phyloP scores from a whole-genome alignment of 2,113 vertebrate species.

The Rattus norvegicus region DNA sequence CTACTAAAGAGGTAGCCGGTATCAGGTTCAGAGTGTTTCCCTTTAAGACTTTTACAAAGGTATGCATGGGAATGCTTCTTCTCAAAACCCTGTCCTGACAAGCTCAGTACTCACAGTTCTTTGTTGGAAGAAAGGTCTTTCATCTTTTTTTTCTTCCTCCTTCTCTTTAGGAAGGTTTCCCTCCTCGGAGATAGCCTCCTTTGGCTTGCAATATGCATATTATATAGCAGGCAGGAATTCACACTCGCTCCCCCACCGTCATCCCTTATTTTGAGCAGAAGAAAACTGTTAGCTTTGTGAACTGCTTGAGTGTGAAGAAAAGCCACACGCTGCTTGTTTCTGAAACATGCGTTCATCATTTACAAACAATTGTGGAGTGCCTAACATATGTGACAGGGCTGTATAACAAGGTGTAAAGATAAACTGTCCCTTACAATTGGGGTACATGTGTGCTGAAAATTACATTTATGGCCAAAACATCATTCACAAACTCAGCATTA shows the following conservation, averaged over 20 bases:
- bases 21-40: slow-evolving; percentile 66
- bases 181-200: slow-evolving; percentile 63
- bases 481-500: background rate
- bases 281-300: slow-evolving; percentile 29
- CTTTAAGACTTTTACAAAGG: slow-evolving; percentile 74
- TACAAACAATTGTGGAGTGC: background rate
- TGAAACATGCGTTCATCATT: background rate
- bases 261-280: slow-evolving; percentile 33
- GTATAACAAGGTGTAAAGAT: background rate
- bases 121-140: slow-evolving; percentile 73
- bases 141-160: slow-evolving; percentile 47
- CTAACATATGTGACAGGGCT: background rate
- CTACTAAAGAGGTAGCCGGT: slow-evolving; percentile 69
- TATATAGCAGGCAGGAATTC: slow-evolving; percentile 38
- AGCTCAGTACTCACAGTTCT: slow-evolving; percentile 77
- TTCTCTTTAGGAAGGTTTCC: slow-evolving; percentile 70
- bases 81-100: slow-evolving; percentile 78
- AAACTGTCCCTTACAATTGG: background rate
- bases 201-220: slow-evolving; percentile 60
- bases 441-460: background rate
- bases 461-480: background rate
- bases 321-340: background rate
- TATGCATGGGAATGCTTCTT: slow-evolving; percentile 71
- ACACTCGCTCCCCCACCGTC: slow-evolving; percentile 2
- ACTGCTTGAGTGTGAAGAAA: background rate